phyloP scores from a whole-genome alignment of 2,888 invertebrate species.

The Ormyrus nitidulus region DNA sequence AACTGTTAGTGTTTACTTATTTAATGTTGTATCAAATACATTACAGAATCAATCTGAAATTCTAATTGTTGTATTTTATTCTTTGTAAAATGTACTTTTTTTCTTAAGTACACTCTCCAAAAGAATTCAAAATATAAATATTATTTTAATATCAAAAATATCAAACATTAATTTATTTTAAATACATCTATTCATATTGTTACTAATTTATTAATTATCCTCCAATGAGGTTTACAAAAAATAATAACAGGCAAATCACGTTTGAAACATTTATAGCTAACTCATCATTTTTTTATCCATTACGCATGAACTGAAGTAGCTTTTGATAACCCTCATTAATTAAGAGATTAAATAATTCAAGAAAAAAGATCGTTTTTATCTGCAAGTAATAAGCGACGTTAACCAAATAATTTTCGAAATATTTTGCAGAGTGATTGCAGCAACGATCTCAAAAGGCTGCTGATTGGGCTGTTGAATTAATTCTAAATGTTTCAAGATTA shows the following conservation, averaged over 20 bases:
- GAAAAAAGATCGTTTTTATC: neutral
- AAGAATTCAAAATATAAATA: no score
- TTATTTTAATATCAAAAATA: neutral
- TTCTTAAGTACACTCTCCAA: neutral
- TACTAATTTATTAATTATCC: neutral
- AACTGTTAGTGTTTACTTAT: neutral
- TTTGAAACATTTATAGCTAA: constrained; percentile 15
- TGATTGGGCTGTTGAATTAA: constrained; percentile 72
- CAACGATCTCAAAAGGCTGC: constrained; percentile 72
- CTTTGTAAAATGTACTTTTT: neutral
- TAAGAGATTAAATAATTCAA: neutral
- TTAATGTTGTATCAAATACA: constrained; percentile 4
- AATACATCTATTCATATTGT: neutral
- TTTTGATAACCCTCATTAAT: constrained; percentile 21
- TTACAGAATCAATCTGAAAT: constrained; percentile 6
- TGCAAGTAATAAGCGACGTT: constrained; percentile 19
- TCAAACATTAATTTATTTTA: neutral
- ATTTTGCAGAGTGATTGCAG: constrained; percentile 74
- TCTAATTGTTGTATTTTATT: neutral
- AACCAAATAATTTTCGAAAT: constrained; percentile 58
- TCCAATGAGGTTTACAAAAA: neutral
- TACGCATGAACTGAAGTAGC: constrained; percentile 13
- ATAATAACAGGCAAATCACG: neutral
- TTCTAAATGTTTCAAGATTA: constrained; percentile 60
- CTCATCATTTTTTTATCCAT: constrained; percentile 17